phyloP scores from a whole-genome alignment of 2,113 vertebrate species.

The Salminus brasiliensis region DNA sequence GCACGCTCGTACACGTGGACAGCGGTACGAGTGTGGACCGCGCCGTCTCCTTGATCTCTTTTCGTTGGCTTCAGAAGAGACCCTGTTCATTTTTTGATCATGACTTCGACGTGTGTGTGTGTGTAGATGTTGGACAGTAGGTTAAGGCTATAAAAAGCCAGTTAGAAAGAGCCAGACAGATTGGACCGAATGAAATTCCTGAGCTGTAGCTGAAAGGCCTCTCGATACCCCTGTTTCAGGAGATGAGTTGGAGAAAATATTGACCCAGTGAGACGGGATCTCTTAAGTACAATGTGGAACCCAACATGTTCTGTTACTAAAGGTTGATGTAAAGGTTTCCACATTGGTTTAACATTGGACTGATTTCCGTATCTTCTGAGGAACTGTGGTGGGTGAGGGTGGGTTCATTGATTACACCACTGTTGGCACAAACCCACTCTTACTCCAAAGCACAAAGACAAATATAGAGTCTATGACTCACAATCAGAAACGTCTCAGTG shows the following conservation, averaged over 20 bases:
- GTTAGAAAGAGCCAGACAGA: neutral
- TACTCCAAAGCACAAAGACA: conserved; percentile 1
- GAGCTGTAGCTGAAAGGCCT: neutral
- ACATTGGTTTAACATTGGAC: neutral
- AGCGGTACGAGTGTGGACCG: neutral
- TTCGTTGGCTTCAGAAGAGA: conserved; percentile 48
- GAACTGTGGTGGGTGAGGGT: conserved; percentile 4
- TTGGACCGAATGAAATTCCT: neutral
- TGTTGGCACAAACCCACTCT: neutral
- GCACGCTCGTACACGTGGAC: conserved; percentile 42
- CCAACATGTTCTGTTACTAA: neutral
- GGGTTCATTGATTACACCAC: conserved; percentile 19
- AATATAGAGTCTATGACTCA: conserved; percentile 14
- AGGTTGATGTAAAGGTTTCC: conserved; percentile 1
- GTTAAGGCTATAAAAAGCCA: neutral
- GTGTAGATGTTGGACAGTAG: neutral
- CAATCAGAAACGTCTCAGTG: conserved; percentile 10
- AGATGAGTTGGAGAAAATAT: conserved; percentile 17
- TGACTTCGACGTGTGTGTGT: conserved; percentile 49
- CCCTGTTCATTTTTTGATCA: conserved; percentile 57
- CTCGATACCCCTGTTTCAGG: neutral
- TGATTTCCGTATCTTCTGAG: neutral
- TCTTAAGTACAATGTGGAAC: neutral
- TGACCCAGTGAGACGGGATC: neutral
- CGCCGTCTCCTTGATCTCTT: conserved; percentile 42